Base-by-base conservation (phyloP, 2,888 invertebrate species). In the Eupithecia subumbrata region DNA sequence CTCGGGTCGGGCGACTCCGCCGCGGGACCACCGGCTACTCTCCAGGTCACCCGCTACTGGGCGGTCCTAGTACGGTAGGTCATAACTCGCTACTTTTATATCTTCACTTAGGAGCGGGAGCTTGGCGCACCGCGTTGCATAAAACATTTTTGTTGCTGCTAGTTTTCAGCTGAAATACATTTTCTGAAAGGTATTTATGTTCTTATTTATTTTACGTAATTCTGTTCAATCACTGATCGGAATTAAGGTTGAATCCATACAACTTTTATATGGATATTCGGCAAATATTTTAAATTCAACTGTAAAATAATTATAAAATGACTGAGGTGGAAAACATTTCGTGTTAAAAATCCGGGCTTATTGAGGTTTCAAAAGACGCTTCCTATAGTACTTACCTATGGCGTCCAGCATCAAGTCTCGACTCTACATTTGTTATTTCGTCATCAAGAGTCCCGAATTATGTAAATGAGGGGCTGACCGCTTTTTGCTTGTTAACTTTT, bases 371-470 rank as follows among this genome's bases (percentile, higher is more conserved):
- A 25, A 60, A 60, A 60, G 14, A 2, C 11, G 22, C 60, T 25
- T 22, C 56, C 56, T 2, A 2, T n/a, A 11, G 52, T 3, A n/a
- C 9, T n/a, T n/a, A 7, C n/a, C n/a, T 7, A n/a, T 5, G 52
- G 52, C 52, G 48, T 0, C n/a, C 0, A 25, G 1, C 30, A n/a
- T 30, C 66, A 37, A n/a, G n/a, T 34, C 67, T 40, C 12, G 40
- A 8, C 68, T 22, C 68, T 71, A 73, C 72, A 71, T 75, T 76
- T 76, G 72, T 78, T 70, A 68, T 78, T 76, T 74, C 74, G 70
- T 75, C 77, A 75, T 75, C 69, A 73, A 72, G 70, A 70, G 67
- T 67, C 22, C 37, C 63, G 60, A 73, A 63, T 75, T 75, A 69
- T 72, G 69, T 22, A 69, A 72, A 75, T 66, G 9, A 30, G 45